phyloP scores from a whole-genome alignment of 2,797 vertebrate species.

The Eupleurogrammus muticus region DNA sequence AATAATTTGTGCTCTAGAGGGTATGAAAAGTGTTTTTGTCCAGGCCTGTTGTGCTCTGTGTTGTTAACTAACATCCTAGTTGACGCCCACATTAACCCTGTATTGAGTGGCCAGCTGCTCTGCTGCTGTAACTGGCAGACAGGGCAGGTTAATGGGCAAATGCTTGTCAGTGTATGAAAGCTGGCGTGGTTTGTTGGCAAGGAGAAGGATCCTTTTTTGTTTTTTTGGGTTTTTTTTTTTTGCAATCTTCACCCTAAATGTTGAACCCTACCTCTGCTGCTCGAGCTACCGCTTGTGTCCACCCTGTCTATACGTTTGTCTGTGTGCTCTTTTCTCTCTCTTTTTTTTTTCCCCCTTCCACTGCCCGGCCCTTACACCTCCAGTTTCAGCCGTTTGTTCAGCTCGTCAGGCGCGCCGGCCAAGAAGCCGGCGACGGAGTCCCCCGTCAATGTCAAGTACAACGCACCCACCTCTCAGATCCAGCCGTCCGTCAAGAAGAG shows the following conservation, averaged over 20 bases:
- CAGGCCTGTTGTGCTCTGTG: conserved; percentile 58
- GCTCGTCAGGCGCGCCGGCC: conserved; percentile 89
- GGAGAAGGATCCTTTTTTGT: conserved; percentile 24
- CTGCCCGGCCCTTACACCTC: conserved; percentile 69
- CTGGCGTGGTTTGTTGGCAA: conserved; percentile 62
- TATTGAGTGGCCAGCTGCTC: conserved; percentile 28
- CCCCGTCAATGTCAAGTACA: conserved; percentile 96
- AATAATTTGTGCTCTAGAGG: background rate
- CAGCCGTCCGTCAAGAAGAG: conserved; percentile 96
- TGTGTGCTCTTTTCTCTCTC: conserved; percentile 50
- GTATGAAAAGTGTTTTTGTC: conserved; percentile 9
- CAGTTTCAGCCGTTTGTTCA: conserved; percentile 99
- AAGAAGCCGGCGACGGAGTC: conserved; percentile 93
- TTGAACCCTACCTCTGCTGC: conserved; percentile 61
- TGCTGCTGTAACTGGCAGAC: conserved; percentile 10
- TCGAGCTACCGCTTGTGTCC: conserved; percentile 79
- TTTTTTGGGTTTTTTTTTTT: too few relatives aligned
- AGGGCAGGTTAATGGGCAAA: background rate
- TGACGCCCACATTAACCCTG: conserved; percentile 64
- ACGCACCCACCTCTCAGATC: conserved; percentile 95
- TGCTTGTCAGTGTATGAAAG: conserved; percentile 21
- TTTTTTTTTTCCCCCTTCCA: conserved; percentile 44
- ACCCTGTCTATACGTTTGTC: conserved; percentile 76
- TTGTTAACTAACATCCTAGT: conserved; percentile 73
- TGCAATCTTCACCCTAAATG: conserved; percentile 53